Evolutionary conservation across 35 echinoderm and acorn worm species (phyloP).

Genomic region (Apostichopus parvimensis): DNA sequence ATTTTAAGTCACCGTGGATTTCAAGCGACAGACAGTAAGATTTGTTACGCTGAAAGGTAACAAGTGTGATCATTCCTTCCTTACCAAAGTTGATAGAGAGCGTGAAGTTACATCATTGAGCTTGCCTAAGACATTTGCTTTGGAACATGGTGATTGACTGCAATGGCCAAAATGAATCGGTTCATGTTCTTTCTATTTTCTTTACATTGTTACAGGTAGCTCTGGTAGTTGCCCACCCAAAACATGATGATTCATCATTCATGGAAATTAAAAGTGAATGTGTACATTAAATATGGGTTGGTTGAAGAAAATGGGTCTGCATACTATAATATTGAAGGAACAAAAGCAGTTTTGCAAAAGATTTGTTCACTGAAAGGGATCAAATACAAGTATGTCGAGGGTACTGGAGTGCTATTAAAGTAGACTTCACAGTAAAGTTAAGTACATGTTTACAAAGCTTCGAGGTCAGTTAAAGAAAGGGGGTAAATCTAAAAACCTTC

Average conservation of each 20-base stretch:
- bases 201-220: not conserved
- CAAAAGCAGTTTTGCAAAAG: not conserved
- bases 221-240: not conserved
- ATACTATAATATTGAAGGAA: not conserved
- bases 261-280: not conserved
- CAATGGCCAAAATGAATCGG: not conserved
- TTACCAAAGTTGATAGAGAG: too few species aligned
- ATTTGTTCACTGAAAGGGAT: not conserved
- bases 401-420: not conserved
- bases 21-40: not conserved
- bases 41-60: not conserved
- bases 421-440: not conserved
- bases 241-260: not conserved
- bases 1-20: not conserved
- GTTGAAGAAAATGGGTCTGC: not conserved
- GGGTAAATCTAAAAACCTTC: too few species aligned
- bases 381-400: not conserved
- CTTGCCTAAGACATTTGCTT: too few species aligned
- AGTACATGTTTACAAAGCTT: not conserved
- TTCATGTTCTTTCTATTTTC: not conserved
- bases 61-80: too few species aligned
- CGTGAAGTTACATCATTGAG: too few species aligned
- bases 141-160: not conserved
- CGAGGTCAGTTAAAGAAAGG: not conserved
- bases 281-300: not conserved